phyloP scores from a whole-genome alignment of 2,113 vertebrate genomes.

The Archocentrus centrarchus region DNA sequence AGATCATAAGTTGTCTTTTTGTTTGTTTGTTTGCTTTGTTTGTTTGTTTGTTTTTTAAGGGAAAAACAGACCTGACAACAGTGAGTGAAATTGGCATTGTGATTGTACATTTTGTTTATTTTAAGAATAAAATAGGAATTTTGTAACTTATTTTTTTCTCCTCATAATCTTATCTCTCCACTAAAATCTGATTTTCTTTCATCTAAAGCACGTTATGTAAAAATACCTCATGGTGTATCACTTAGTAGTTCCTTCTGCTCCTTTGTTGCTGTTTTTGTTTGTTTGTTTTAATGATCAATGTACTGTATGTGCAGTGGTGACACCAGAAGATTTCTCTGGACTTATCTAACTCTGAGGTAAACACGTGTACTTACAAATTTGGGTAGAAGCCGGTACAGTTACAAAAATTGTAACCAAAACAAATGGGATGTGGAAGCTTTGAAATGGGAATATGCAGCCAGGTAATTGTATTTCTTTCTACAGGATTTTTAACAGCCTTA shows the following conservation, averaged over 20 bases:
- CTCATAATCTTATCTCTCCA: conserved; percentile 14
- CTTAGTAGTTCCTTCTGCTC: not conserved
- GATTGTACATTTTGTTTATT: conserved; percentile 81
- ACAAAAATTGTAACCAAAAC: not conserved
- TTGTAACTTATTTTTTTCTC: conserved; percentile 59
- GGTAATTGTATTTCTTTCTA: not conserved
- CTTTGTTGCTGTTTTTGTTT: no score
- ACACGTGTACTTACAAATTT: not conserved
- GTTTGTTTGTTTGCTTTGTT: conserved; percentile 13
- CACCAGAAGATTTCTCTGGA: not conserved
- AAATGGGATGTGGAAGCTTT: not conserved
- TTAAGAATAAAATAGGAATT: conserved; percentile 82
- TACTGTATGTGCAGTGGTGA: fast-evolving
- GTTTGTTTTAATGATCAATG: not conserved
- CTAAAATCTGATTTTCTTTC: not conserved
- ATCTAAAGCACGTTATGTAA: not conserved
- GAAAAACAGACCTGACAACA: conserved; percentile 79
- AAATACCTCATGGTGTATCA: not conserved
- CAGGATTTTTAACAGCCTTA: not conserved
- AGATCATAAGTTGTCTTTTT: conserved; percentile 57
- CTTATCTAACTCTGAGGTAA: not conserved
- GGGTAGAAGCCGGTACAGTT: not conserved
- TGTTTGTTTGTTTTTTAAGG: conserved; percentile 54
- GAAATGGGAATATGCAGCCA: not conserved
- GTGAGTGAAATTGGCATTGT: conserved; percentile 83